Evolutionary conservation across 1,140 invertebrate genomes (phyloP).

Genomic region (Solenopsis invicta): DNA sequence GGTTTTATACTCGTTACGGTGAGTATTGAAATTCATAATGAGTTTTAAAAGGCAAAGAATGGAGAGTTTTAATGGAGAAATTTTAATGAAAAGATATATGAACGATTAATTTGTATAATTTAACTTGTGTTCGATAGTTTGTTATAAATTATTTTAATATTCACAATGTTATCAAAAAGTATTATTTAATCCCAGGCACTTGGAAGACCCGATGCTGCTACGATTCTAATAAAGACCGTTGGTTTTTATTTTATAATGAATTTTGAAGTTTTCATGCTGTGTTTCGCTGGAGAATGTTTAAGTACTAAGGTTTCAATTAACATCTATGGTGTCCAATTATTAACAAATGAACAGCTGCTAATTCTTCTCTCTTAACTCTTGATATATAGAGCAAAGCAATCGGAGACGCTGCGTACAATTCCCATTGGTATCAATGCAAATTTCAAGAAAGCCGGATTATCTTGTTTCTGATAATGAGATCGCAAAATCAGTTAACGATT

Average conservation of each 20-base stretch:
- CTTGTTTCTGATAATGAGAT: slow-evolving; percentile 51
- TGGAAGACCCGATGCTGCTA: neutral
- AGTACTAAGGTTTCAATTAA: slow-evolving; percentile 43
- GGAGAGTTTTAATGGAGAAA: neutral
- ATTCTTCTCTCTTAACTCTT: neutral
- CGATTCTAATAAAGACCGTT: slow-evolving; percentile 17
- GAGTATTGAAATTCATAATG: neutral
- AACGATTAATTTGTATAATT: neutral
- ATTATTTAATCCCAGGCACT: slow-evolving; percentile 33
- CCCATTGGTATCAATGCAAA: slow-evolving; percentile 52
- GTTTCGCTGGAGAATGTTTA: slow-evolving; percentile 69
- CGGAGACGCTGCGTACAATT: slow-evolving; percentile 29
- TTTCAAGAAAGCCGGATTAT: slow-evolving; percentile 34
- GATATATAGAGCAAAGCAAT: slow-evolving; percentile 49
- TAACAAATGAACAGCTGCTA: neutral
- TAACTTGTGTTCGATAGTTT: no score
- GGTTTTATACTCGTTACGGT: slow-evolving; percentile 59
- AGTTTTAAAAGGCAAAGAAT: neutral
- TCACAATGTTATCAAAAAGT: neutral
- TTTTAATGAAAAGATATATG: neutral
- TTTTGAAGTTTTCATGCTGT: slow-evolving; percentile 60
- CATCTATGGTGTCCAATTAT: neutral
- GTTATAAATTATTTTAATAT: neutral
- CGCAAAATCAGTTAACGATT: slow-evolving; percentile 51
- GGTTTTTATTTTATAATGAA: slow-evolving; percentile 41